Evolutionary conservation across 1,140 invertebrate genomes (phyloP).

Genomic region (Muscidifurax raptorellus): DNA sequence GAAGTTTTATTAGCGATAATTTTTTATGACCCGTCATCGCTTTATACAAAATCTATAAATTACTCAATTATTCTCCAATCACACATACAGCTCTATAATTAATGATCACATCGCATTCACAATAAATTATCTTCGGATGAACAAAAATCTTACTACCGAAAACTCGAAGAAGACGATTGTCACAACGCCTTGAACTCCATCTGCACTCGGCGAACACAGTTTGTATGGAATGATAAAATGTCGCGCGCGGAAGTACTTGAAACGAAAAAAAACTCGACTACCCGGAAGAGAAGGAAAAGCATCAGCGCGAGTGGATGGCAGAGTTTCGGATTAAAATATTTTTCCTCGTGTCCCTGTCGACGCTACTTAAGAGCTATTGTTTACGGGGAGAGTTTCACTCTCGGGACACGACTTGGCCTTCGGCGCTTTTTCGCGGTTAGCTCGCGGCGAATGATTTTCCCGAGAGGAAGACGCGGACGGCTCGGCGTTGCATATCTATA

Average conservation of each 20-base stretch:
- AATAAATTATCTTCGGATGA: too few relatives aligned
- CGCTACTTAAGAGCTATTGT: slow-evolving; percentile 60
- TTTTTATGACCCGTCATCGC: too few relatives aligned
- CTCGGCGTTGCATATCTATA: neutral
- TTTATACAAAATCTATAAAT: neutral
- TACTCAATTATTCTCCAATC: neutral
- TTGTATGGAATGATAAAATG: neutral
- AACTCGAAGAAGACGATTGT: too few relatives aligned
- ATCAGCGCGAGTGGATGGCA: neutral
- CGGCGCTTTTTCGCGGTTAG: slow-evolving; percentile 39
- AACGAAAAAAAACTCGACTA: neutral
- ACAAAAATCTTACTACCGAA: too few relatives aligned
- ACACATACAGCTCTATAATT: too few relatives aligned
- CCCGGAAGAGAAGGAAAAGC: neutral
- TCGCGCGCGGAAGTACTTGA: neutral
- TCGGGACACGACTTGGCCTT: slow-evolving; percentile 18
- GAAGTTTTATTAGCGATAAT: neutral
- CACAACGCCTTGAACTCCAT: too few relatives aligned
- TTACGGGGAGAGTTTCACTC: slow-evolving; percentile 50
- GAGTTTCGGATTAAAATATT: slow-evolving; percentile 61
- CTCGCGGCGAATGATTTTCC: slow-evolving; percentile 55
- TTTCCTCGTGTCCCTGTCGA: slow-evolving; percentile 48
- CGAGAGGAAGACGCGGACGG: neutral
- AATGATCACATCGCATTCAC: too few relatives aligned
- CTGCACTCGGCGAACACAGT: too few relatives aligned